These are phyloP conservation scores for Cinclus mexicanus DNA, from an alignment of 2,113 vertebrate species.

Conservation along the genomic window DNA sequence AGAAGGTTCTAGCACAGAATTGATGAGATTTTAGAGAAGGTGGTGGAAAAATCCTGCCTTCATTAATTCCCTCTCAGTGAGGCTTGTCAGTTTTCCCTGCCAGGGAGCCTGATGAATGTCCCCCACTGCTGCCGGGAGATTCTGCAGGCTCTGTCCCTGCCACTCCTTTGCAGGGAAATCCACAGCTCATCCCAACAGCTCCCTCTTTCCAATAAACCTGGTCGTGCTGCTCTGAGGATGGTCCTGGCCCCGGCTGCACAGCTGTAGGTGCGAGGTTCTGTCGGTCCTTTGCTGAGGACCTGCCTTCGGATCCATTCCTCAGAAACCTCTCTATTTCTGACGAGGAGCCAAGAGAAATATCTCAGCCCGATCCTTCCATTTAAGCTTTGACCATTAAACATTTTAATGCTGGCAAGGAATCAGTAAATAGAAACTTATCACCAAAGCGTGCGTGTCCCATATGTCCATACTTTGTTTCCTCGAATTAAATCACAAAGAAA, in stretches of 20 bases:
- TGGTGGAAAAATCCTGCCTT: neutral
- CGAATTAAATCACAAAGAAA: accelerated
- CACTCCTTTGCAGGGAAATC: neutral
- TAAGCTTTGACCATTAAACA: neutral
- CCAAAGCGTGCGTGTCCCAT: accelerated
- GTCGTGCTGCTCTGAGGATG: accelerated
- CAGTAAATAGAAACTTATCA: neutral
- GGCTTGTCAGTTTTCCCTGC: neutral
- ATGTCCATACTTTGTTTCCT: neutral
- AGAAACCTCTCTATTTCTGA: neutral
- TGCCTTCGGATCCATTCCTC: accelerated
- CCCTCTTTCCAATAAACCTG: neutral
- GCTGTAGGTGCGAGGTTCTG: neutral
- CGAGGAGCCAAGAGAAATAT: neutral
- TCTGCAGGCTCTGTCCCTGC: neutral
- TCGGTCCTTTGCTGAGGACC: neutral
- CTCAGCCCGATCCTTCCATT: neutral
- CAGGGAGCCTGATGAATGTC: neutral
- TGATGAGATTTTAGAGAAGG: neutral
- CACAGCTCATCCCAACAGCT: neutral
- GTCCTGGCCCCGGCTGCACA: neutral
- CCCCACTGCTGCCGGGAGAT: neutral
- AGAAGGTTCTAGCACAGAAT: neutral
- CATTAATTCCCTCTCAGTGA: neutral
- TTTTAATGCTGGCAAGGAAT: neutral